Evolutionary conservation across 2,888 invertebrate species (phyloP), one percentile per base, ranked within the genome.

Genomic region (Nymphalis urticae): DNA sequence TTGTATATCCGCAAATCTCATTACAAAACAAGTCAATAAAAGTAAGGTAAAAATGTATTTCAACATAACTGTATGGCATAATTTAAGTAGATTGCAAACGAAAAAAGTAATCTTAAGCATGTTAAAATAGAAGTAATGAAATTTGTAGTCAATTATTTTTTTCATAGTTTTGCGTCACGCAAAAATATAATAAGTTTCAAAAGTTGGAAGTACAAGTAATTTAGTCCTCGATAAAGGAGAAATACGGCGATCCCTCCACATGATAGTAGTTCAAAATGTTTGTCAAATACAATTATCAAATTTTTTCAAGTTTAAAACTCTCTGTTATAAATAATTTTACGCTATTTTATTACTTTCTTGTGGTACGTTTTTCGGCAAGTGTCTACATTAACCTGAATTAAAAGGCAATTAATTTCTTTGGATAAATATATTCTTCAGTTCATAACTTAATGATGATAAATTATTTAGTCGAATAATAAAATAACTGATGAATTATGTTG

Each of bases 151-250:
- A 56, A 64, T 69, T 61, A 60, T 65, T 65, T 68, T n/a, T 71
- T 68, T 67, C 71, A 71, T 71, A 66, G 69, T 69, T 61, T 51
- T 68, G 62, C 64, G 60, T 65, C 70, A 72, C 70, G 65, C 65
- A 62, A 72, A 65, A 70, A 48, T 24, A 65, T 65, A 64, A 65
- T 72, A 68, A 70, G 53, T 68, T 70, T 70, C 60, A 16, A 27
- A 72, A 67, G 62, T 68, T 62, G 62, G 62, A 67, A 67, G 48
- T 66, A 63, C 50, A 63, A 65, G 65, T 70, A 70, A 70, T 70
- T 72, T 68, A 59, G 64, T 32, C 48, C 68, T 63, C 65, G 66
- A 68, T 70, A 68, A 72, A 63, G 50, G 42, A 51, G 42, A 70
- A 72, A 68, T 69, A 70, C 62, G 65, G 48, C 51, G 67, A 68